Conservation (phyloP, 2,888 invertebrate genomes). For the Sylvicola fuscatus region DNA sequence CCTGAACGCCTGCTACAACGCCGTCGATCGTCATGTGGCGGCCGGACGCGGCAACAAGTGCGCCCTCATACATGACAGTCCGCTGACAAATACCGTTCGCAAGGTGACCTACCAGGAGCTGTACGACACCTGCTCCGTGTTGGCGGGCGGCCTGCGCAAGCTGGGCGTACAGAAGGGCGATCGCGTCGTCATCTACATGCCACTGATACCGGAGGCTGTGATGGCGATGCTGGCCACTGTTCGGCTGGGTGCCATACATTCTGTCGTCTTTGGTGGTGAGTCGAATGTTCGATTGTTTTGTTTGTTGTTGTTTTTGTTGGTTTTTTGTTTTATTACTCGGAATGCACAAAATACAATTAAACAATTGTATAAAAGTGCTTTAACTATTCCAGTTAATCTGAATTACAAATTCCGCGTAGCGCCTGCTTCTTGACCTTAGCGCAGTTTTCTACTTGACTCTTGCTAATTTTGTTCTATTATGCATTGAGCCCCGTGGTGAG, state of each 20-base stretch:
- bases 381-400: too few relatives aligned
- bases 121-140: constrained; percentile 37
- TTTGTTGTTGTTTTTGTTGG: too few relatives aligned
- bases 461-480: too few relatives aligned
- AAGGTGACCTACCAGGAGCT: constrained; percentile 67
- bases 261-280: constrained; percentile 80
- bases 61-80: constrained; percentile 81
- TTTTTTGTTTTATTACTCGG: too few relatives aligned
- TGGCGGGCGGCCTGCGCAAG: constrained; percentile 60
- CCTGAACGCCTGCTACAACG: constrained; percentile 83
- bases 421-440: too few relatives aligned
- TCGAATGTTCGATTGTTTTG: constrained; percentile 1
- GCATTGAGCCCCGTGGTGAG: too few relatives aligned
- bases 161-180: constrained; percentile 68
- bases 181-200: constrained; percentile 84
- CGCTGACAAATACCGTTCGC: constrained; percentile 54
- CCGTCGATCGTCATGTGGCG: constrained; percentile 72
- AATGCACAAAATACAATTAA: too few relatives aligned
- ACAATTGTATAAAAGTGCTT: too few relatives aligned
- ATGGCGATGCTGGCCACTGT: constrained; percentile 77
- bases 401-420: too few relatives aligned
- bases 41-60: constrained; percentile 55
- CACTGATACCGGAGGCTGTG: constrained; percentile 76
- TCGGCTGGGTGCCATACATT: constrained; percentile 79
- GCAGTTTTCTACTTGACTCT: too few relatives aligned